These are phyloP conservation scores for Brachirus orientalis DNA, from an alignment of 2,113 vertebrate genomes.

Conservation along the genomic window DNA sequence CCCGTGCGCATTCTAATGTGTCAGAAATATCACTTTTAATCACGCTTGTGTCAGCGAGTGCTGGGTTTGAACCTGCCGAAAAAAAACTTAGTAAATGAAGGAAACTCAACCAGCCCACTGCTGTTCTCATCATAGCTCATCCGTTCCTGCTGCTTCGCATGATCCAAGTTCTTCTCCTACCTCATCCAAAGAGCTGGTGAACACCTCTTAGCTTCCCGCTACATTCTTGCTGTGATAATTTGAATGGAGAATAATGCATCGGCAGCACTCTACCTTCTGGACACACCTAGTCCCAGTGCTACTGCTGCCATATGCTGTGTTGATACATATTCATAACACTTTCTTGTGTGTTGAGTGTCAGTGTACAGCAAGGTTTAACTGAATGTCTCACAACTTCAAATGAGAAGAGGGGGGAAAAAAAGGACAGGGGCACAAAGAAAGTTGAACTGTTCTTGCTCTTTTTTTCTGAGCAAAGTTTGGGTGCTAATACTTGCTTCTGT, in stretches of 20 bases:
- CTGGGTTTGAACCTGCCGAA: constrained; percentile 68
- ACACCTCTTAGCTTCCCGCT: constrained; percentile 60
- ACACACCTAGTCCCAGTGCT: constrained; percentile 85
- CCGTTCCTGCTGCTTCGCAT: constrained; percentile 47
- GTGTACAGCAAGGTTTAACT: constrained; percentile 76
- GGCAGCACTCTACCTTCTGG: constrained; percentile 83
- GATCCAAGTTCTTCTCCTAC: constrained; percentile 51
- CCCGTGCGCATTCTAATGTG: constrained; percentile 86
- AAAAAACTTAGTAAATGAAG: constrained; percentile 67
- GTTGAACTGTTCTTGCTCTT: constrained; percentile 46
- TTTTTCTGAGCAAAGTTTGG: constrained; percentile 34
- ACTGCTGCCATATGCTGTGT: constrained; percentile 81
- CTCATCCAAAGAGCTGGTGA: constrained; percentile 57
- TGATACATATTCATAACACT: constrained; percentile 85
- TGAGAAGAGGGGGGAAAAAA: constrained; percentile 40
- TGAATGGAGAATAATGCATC: constrained; percentile 83
- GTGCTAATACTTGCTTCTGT: constrained; percentile 30
- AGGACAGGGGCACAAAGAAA: constrained; percentile 56
- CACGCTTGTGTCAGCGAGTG: constrained; percentile 78
- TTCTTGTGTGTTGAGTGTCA: constrained; percentile 69
- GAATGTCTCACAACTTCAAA: constrained; percentile 80
- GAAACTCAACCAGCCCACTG: constrained; percentile 60
- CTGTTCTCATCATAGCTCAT: constrained; percentile 63
- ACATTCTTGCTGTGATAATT: constrained; percentile 73
- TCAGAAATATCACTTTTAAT: constrained; percentile 89